A percentile compares a stretch with the other conserved stretches of the same genome.
Evolutionary conservation across 2,888 invertebrate species (phyloP).

Genomic region (Drosophila leonis): DNA sequence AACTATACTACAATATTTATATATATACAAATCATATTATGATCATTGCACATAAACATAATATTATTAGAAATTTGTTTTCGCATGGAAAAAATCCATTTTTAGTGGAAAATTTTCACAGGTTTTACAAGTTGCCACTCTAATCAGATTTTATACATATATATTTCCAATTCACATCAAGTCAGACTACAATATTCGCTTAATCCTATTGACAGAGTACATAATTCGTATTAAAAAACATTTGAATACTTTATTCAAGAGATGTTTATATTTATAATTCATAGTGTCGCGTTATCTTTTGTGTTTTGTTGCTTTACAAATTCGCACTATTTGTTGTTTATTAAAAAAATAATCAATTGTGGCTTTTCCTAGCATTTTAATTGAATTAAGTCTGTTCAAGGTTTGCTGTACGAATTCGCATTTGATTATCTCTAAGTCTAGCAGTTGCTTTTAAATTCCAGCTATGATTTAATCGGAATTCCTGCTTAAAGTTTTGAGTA

Average conservation of each 20-base stretch:
- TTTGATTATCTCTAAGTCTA: conserved; percentile 3
- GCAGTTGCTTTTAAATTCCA: not conserved
- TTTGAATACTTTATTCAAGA: not conserved
- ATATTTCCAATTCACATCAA: not conserved
- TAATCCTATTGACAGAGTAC: not conserved
- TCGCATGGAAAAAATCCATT: too few relatives aligned
- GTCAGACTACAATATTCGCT: not conserved
- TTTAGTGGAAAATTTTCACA: too few relatives aligned
- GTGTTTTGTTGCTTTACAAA: not conserved
- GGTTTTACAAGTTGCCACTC: not conserved
- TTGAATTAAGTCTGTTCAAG: not conserved
- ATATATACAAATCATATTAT: too few relatives aligned
- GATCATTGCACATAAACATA: too few relatives aligned
- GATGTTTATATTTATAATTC: not conserved
- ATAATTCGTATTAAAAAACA: not conserved
- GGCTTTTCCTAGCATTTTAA: not conserved
- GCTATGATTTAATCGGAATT: not conserved
- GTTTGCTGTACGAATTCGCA: not conserved
- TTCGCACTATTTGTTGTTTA: not conserved
- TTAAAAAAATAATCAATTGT: not conserved
- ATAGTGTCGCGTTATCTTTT: not conserved
- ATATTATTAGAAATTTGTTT: too few relatives aligned
- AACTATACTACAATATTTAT: too few relatives aligned
- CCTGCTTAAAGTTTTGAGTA: not conserved
- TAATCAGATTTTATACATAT: conserved; percentile 1